Evolutionary conservation across 2,797 vertebrate species (phyloP), one percentile per base, ranked within the genome.

Genomic region (Limnodromus scolopaceus): DNA sequence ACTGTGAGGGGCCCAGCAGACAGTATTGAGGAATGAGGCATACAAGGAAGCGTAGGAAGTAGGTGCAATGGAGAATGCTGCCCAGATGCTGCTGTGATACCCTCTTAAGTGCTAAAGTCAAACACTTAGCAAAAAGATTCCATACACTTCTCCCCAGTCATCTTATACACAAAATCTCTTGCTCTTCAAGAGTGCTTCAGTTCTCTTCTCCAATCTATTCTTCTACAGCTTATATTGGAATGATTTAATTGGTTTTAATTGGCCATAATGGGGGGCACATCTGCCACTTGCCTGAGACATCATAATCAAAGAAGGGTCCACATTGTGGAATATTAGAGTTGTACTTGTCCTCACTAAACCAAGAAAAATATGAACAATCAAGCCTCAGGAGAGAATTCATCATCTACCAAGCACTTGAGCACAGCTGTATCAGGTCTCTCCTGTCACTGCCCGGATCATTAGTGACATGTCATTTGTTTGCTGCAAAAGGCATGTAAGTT

Each of bases 381-480:
- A 75, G 32, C 24, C 68, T 78, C 82, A 43, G 74, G 39, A 41
- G 71, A 72, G 45, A 89, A 54, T 49, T 78, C 12, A 46, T 85
- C 66, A 83, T 70, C 79, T 74, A 34, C n/a, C n/a, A 46, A 86
- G 53, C 20, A 74, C 49, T 49, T 72, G 71, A 93, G 87, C 78
- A 81, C 93, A 93, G 92, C 94, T 95, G 75, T 13, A 71, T 65
- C 70, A 85, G 77, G 87, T 89, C 84, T 80, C 28, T 65, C 66
- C n/a, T 84, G 78, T 93, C 80, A 24, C 66, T 90, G 83, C 75
- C 86, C 6, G 6, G 68, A 86, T 94, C 87, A 95, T 75, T 68
- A 77, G 91, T 66, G 89, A 78, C 83, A 79, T 86, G 36, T 71
- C 85, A 79, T 81, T 96, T 95, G 76, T 97, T 93, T 80, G 65